Conservation (phyloP, 2,797 vertebrate species). For the Fringilla coelebs region DNA sequence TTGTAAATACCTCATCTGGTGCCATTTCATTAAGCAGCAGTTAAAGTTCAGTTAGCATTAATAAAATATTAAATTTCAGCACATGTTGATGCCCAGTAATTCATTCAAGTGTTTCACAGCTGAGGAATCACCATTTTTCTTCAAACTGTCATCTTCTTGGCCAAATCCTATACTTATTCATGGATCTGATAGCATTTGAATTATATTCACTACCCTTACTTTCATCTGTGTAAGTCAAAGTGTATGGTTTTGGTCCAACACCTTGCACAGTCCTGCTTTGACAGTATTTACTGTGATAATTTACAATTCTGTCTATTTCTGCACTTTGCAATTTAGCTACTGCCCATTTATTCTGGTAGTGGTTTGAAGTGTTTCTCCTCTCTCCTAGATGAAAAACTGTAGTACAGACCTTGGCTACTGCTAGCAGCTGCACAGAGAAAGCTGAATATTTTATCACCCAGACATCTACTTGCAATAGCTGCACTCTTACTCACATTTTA, state of each 20-base stretch:
- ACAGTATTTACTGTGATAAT: conserved; percentile 47
- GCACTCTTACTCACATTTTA: background rate
- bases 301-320: conserved; percentile 51
- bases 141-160: background rate
- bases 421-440: background rate
- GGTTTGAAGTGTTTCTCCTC: conserved; percentile 16
- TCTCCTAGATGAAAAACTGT: conserved; percentile 46
- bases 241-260: conserved; percentile 6
- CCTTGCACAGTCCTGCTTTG: conserved; percentile 15
- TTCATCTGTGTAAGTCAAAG: conserved; percentile 46
- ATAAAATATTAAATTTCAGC: conserved; percentile 3
- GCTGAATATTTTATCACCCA: background rate
- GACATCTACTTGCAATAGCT: background rate
- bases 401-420: conserved; percentile 23
- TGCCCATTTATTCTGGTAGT: conserved; percentile 4
- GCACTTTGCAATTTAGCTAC: conserved; percentile 51
- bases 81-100: background rate
- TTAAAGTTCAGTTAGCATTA: background rate
- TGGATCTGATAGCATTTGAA: background rate
- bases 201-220: background rate
- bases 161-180: background rate
- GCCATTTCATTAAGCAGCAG: conserved; percentile 14
- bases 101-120: background rate
- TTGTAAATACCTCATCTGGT: background rate
- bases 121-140: background rate